A percentile compares a stretch with the other conserved stretches of the same genome.
Conservation (phyloP, 2,113 vertebrate species). For the Corythornis madagascariensis region DNA sequence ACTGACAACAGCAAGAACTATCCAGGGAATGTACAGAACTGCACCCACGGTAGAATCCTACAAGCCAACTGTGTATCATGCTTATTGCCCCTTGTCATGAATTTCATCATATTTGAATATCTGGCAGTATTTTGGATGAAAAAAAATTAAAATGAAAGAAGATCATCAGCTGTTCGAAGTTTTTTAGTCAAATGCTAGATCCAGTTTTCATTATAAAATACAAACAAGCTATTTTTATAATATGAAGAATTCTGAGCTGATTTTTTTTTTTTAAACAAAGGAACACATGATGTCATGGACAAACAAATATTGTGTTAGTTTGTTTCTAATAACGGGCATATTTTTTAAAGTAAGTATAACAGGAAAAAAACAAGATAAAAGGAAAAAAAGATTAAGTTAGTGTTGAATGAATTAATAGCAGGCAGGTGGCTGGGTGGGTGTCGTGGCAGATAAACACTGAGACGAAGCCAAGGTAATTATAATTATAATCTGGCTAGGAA, state of each 20-base stretch:
- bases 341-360: conserved; percentile 48
- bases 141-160: neutral
- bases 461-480: conserved; percentile 53
- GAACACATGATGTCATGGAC: conserved; percentile 1
- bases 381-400: conserved; percentile 56
- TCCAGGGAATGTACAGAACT: neutral
- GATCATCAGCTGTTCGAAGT: conserved; percentile 15
- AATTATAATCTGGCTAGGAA: conserved; percentile 50
- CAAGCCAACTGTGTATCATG: neutral
- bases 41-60: neutral
- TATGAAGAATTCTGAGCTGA: neutral
- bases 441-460: conserved; percentile 63
- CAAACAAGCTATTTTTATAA: conserved; percentile 37
- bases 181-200: conserved; percentile 35
- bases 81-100: neutral
- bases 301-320: conserved; percentile 23
- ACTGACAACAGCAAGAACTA: neutral
- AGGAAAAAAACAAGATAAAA: conserved; percentile 61
- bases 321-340: conserved; percentile 19
- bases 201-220: conserved; percentile 29
- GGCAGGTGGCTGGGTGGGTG: conserved; percentile 58
- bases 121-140: neutral
- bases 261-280: neutral
- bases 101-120: conserved; percentile 26
- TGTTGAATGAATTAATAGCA: conserved; percentile 64